These are phyloP conservation scores for Lasioglossum leucozonium DNA, from an alignment of 2,888 invertebrate genomes.

Conservation along the genomic window DNA sequence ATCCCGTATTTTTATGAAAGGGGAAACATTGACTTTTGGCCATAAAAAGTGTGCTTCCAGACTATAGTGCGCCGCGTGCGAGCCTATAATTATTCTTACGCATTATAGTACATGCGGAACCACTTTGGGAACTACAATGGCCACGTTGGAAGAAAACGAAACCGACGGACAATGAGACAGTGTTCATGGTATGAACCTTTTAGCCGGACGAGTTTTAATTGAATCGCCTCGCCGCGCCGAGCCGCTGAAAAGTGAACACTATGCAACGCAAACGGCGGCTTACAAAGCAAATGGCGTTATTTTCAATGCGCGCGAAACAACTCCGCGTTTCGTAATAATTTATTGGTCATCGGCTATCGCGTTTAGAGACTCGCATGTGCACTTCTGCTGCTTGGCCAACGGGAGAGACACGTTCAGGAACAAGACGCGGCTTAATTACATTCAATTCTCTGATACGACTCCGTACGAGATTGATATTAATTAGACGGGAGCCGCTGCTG, in stretches of 20 bases:
- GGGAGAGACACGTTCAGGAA: slow-evolving; percentile 6
- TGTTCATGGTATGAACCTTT: background rate
- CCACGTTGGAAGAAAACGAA: background rate
- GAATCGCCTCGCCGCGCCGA: background rate
- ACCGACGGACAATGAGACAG: background rate
- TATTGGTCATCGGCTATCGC: slow-evolving; percentile 39
- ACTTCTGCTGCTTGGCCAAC: background rate
- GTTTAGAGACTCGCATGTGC: slow-evolving; percentile 3
- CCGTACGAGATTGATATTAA: slow-evolving; percentile 36
- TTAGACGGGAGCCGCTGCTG: slow-evolving; percentile 21
- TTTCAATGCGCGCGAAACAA: slow-evolving; percentile 39
- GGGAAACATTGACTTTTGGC: no score
- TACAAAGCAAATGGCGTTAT: slow-evolving; percentile 2
- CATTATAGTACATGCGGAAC: background rate
- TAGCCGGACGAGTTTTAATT: background rate
- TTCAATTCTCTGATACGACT: slow-evolving; percentile 28
- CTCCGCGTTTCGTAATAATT: slow-evolving; percentile 52
- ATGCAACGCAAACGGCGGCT: background rate
- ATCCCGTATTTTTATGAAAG: no score
- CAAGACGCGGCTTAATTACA: slow-evolving; percentile 46
- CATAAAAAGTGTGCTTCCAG: no score
- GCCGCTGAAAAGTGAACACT: background rate
- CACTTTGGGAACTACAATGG: background rate
- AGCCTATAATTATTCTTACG: background rate
- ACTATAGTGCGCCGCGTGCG: no score